Evolutionary conservation across 2,797 vertebrate species (phyloP), one percentile per base, ranked within the genome.

Genomic region (Philypnodon macrostomus): DNA sequence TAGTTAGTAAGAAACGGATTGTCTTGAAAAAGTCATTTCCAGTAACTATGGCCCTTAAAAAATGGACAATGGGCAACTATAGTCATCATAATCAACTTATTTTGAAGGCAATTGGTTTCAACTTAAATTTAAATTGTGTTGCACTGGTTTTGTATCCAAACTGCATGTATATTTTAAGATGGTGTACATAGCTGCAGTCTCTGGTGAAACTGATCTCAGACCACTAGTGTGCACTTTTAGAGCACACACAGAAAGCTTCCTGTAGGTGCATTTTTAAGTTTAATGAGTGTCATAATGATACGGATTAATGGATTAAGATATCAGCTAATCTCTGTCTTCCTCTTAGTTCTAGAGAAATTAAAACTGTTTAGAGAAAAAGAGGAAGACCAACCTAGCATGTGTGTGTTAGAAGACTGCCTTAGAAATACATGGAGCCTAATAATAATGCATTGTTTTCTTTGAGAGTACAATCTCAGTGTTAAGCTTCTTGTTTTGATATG

Each of bases 111-210:
- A n/a, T n/a, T n/a, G n/a, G n/a, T n/a, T n/a, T n/a, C n/a, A n/a
- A n/a, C n/a, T n/a, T n/a, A n/a, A n/a, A n/a, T n/a, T 29, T 9
- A 10, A 10, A 29, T 11, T 29, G 2, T 29, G 21, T 23, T 38
- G 4, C 19, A 31, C 3, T 12, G 8, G 16, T 34, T 14, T 31
- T 4, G 1, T n/a, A 9, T 23, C 38, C 1, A 39, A 30, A 6
- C 7, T 0, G n/a, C 12, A 2, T 46, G 38, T 19, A 21, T 51
- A 12, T 38, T 27, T 55, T 15, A 61, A 52, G 26, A 32, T 3
- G 27, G 7, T 39, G 39, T 30, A 10, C 7, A 33, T 39, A 31
- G 47, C 44, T 35, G 40, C 41, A 31, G 27, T 29, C 16, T 59
- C 16, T 16, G n/a, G 32, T 24, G 16, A 24, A 41, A 39, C 39